Conservation (phyloP, 2,888 invertebrate genomes). For the Aspidiotus rigidus region DNA sequence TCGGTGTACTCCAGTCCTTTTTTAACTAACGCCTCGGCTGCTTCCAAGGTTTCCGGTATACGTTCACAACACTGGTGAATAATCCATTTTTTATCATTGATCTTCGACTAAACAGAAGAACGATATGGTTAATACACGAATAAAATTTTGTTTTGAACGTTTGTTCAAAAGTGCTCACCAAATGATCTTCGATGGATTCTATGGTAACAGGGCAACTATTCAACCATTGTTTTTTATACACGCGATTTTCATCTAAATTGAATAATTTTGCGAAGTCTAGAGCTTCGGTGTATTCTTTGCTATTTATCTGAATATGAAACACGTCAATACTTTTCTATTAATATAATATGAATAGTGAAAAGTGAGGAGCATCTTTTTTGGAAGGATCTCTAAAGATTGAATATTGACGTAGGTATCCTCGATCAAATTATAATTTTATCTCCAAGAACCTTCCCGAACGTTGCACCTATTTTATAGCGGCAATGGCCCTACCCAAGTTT, state of each 20-base stretch:
- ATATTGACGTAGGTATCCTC: too few species aligned
- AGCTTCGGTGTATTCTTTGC: constrained; percentile 64
- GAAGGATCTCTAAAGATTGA: too few species aligned
- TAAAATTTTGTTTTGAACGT: too few species aligned
- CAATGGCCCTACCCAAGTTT: too few species aligned
- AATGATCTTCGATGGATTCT: constrained; percentile 62
- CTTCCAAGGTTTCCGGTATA: constrained; percentile 60
- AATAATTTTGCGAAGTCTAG: constrained; percentile 59
- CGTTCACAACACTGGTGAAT: constrained; percentile 68
- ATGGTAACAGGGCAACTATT: constrained; percentile 56
- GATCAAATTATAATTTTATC: too few species aligned
- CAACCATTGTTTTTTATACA: constrained; percentile 72
- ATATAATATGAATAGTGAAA: not conserved
- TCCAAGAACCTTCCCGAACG: too few species aligned
- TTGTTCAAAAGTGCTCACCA: constrained; percentile 46
- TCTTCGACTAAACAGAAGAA: constrained; percentile 52
- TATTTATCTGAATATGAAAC: constrained; percentile 48
- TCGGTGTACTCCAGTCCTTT: constrained; percentile 63
- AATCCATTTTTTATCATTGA: constrained; percentile 66
- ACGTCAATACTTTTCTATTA: not conserved
- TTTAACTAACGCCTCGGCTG: constrained; percentile 61
- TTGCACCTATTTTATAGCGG: too few species aligned
- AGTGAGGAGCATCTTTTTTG: too few species aligned
- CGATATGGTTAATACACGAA: not conserved
- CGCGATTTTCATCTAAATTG: constrained; percentile 62